phyloP scores from a whole-genome alignment of 2,113 vertebrate genomes.

The Conger conger region DNA sequence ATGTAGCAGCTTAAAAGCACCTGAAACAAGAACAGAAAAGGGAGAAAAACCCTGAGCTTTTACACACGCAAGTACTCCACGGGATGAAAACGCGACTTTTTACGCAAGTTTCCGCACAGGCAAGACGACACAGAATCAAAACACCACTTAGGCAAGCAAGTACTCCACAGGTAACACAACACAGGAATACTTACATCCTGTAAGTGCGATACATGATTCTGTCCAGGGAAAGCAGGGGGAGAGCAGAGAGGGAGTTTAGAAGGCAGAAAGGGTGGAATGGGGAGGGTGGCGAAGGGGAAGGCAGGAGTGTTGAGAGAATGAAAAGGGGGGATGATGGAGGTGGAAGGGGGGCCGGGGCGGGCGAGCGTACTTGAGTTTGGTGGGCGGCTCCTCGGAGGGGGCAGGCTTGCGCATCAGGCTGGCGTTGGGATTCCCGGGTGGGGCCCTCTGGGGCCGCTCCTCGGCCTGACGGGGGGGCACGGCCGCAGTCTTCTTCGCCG shows the following conservation, averaged over 20 bases:
- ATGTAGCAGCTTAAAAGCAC: too few relatives aligned
- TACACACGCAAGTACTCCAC: too few relatives aligned
- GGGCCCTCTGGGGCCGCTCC: conserved; percentile 79
- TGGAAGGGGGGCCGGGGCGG: too few relatives aligned
- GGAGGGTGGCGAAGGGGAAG: conserved; percentile 65
- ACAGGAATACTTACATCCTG: conserved; percentile 95
- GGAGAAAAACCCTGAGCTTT: too few relatives aligned
- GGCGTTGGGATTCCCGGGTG: conserved; percentile 70
- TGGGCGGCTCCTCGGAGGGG: conserved; percentile 83
- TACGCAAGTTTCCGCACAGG: too few relatives aligned
- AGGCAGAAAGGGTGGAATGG: conserved; percentile 56
- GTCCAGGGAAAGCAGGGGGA: conserved; percentile 90
- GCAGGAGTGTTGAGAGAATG: background rate
- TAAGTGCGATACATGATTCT: conserved; percentile 99
- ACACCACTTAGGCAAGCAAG: too few relatives aligned
- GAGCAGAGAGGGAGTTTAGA: conserved; percentile 78
- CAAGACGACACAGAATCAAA: too few relatives aligned
- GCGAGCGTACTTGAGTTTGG: conserved; percentile 87
- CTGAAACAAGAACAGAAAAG: too few relatives aligned
- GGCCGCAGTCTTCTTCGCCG: conserved; percentile 83
- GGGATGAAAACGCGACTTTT: too few relatives aligned
- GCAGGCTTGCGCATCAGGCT: conserved; percentile 82
- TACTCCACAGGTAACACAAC: background rate
- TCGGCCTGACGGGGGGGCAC: conserved; percentile 74
- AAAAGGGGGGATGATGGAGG: too few relatives aligned